Percentiles rank a stretch among this genome's conserved stretches.
phyloP scores from a whole-genome alignment of 2,888 invertebrate species.

The Xestia rhomboidea region DNA sequence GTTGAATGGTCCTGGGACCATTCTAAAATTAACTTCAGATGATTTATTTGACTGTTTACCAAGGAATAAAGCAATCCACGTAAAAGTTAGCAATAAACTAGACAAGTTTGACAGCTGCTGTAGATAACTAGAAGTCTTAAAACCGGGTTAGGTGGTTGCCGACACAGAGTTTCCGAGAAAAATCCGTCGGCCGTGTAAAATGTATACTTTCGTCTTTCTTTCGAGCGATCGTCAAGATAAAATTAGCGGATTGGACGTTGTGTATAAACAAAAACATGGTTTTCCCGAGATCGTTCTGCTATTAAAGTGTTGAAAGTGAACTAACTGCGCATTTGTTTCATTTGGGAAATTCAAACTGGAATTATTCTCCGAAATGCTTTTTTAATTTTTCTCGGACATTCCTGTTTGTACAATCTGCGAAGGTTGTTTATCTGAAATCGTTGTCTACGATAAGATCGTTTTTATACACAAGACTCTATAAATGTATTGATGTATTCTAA shows the following conservation, averaged over 20 bases:
- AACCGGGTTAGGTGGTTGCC: slow-evolving; percentile 57
- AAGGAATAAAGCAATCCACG: background rate
- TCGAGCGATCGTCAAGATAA: slow-evolving; percentile 62
- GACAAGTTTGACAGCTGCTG: slow-evolving; percentile 57
- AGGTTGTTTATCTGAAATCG: slow-evolving; percentile 1
- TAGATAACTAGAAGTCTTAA: slow-evolving; percentile 51
- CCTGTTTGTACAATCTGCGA: background rate
- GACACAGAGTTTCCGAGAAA: slow-evolving; percentile 64
- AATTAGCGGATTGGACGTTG: slow-evolving; percentile 65
- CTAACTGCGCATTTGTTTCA: slow-evolving; percentile 49
- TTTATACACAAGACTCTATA: background rate
- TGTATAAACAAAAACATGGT: slow-evolving; percentile 73
- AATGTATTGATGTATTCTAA: slow-evolving; percentile 18
- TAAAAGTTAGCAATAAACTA: slow-evolving; percentile 35
- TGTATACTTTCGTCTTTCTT: slow-evolving; percentile 68
- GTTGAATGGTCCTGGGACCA: too few relatives aligned
- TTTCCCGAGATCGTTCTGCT: slow-evolving; percentile 66
- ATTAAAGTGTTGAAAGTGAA: slow-evolving; percentile 54
- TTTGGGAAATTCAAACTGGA: slow-evolving; percentile 38
- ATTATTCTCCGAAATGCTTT: slow-evolving; percentile 53
- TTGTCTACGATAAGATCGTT: slow-evolving; percentile 3
- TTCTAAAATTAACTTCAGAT: background rate
- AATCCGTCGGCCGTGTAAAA: slow-evolving; percentile 54
- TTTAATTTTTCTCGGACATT: slow-evolving; percentile 20
- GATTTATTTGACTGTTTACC: slow-evolving; percentile 3